Evolutionary conservation across 1,140 invertebrate species (phyloP), one percentile per base, ranked within the genome.

Genomic region (Sesamia nonagrioides): DNA sequence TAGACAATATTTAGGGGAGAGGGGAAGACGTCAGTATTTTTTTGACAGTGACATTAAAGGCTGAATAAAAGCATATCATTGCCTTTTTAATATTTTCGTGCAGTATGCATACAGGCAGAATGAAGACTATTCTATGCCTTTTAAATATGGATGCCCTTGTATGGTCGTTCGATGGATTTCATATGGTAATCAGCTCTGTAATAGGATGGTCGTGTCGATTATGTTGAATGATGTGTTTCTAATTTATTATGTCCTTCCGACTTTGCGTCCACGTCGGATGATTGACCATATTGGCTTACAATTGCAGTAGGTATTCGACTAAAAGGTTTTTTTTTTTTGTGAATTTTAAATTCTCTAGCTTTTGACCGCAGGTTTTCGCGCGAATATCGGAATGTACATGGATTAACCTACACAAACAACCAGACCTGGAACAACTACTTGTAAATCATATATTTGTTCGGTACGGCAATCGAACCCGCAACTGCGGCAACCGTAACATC

Each of bases 31-130:
- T 7, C 8, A 17, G 11, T 69, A 50, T 50, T 11, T 21, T 69
- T 69, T 50, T 11, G 37, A 45, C 42, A 48, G 18, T 42, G 35
- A 50, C 45, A 50, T 50, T 50, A 50, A 27, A 45, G 21, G 42
- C 66, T 50, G 21, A 69, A 69, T 69, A 48, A n/a, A 48, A 48
- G n/a, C 33, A 50, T 50, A 48, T 35, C 66, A 33, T 69, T 69
- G 66, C 21, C 45, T 61, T 37, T 61, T 61, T 11, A 1, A 35
- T 35, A 27, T 58, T 0, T 15, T n/a, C 17, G 4, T 15, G 6
- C 37, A 33, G 2, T 15, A 40, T 33, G 27, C 27, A 27, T 27
- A 27, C 27, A 27, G 37, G 60, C 60, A 9, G 35, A 17, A 35
- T 63, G 8, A 37, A 15, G 60, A 63, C 13, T 13, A 40, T 69